Conservation (phyloP, 2,113 vertebrate genomes). For the Scomber japonicus region DNA sequence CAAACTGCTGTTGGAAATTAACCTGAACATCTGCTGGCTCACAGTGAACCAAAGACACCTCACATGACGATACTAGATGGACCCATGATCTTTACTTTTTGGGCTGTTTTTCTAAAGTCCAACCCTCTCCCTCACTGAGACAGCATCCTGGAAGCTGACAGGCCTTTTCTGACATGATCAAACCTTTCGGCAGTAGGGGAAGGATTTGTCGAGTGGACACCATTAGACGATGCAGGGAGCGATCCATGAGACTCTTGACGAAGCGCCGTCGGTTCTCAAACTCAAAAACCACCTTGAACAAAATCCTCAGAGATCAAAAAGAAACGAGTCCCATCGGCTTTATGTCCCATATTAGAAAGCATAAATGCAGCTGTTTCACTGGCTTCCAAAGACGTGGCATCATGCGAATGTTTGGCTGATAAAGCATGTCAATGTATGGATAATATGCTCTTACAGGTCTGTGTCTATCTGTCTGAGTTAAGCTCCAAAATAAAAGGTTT, state of each 20-base stretch:
- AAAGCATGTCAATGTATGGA: neutral
- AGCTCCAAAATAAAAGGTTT: rapidly evolving
- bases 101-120: neutral
- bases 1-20: constrained; percentile 7
- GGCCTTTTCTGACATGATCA: constrained; percentile 17
- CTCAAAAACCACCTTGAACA: constrained; percentile 38
- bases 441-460: neutral
- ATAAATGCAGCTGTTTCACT: neutral
- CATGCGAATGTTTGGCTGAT: neutral
- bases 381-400: neutral
- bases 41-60: neutral
- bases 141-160: constrained; percentile 10
- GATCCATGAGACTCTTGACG: constrained; percentile 36
- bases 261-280: constrained; percentile 48
- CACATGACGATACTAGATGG: constrained; percentile 13
- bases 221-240: constrained; percentile 28
- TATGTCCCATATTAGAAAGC: constrained; percentile 26
- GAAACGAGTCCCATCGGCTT: constrained; percentile 1
- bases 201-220: constrained; percentile 38
- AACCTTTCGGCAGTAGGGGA: constrained; percentile 12
- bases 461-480: neutral
- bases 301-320: constrained; percentile 45
- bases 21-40: constrained; percentile 8
- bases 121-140: neutral
- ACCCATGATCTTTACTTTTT: neutral